These are phyloP conservation scores for Setophaga petechia DNA, from an alignment of 2,113 vertebrate genomes.

Conservation along the genomic window DNA sequence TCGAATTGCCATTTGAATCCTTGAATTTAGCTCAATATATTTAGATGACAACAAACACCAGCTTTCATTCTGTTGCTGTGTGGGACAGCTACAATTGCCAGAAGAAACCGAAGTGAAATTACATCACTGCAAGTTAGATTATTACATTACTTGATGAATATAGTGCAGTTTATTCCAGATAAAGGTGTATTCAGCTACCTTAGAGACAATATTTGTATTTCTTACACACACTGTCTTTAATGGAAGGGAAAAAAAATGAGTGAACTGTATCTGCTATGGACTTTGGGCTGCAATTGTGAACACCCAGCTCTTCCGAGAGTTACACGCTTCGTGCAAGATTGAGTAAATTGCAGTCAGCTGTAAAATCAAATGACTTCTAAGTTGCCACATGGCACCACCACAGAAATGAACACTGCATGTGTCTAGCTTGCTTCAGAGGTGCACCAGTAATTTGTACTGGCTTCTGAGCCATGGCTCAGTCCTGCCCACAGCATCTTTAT, in stretches of 20 bases:
- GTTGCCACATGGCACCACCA: not conserved
- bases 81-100: not conserved
- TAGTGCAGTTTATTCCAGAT: not conserved
- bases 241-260: not conserved
- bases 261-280: not conserved
- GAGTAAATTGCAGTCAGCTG: not conserved
- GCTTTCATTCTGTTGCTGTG: not conserved
- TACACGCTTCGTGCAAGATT: not conserved
- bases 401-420: not conserved
- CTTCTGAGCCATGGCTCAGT: not conserved
- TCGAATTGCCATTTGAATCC: not conserved
- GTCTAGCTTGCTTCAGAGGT: not conserved
- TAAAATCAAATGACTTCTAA: not conserved
- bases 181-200: not conserved
- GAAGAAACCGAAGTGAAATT: not conserved
- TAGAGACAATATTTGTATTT: not conserved
- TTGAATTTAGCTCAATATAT: not conserved
- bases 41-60: not conserved
- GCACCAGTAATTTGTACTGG: not conserved
- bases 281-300: not conserved
- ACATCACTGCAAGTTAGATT: not conserved
- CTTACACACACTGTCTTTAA: not conserved
- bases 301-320: not conserved
- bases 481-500: fast-evolving
- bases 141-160: not conserved